phyloP scores from a whole-genome alignment of 2,888 invertebrate species.

The Caradrina kadenii region DNA sequence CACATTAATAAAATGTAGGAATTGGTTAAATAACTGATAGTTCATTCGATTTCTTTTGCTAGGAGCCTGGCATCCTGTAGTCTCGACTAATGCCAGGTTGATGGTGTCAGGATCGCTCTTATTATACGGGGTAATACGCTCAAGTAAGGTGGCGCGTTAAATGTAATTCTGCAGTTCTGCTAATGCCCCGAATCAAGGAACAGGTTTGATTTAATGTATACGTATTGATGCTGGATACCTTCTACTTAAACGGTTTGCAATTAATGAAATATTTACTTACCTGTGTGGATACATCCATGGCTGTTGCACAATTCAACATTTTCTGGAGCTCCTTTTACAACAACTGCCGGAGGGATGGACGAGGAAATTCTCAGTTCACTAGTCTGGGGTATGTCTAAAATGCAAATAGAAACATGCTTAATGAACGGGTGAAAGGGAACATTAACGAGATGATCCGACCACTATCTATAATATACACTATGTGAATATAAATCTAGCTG shows the following conservation, averaged over 20 bases:
- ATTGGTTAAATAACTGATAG: not conserved
- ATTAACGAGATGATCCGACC: conserved; percentile 13
- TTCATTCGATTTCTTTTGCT: not conserved
- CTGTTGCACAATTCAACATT: conserved; percentile 91
- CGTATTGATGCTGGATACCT: too few relatives aligned
- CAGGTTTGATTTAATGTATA: too few relatives aligned
- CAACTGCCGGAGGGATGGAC: conserved; percentile 80
- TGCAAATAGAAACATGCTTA: conserved; percentile 67
- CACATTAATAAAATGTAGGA: not conserved
- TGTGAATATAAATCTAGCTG: too few relatives aligned
- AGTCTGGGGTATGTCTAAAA: conserved; percentile 87
- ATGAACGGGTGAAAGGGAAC: conserved; percentile 55
- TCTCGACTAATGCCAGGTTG: not conserved
- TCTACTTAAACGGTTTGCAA: too few relatives aligned
- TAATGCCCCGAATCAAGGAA: too few relatives aligned
- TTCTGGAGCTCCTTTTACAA: conserved; percentile 70
- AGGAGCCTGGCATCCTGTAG: not conserved
- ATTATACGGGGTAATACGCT: too few relatives aligned
- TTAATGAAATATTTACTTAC: conserved; percentile 75
- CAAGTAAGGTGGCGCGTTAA: too few relatives aligned
- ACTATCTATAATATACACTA: too few relatives aligned
- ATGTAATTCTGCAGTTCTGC: too few relatives aligned
- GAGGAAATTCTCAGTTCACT: conserved; percentile 86
- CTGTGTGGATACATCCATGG: conserved; percentile 95
- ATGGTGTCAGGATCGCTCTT: not conserved